Evolutionary conservation across 2,797 vertebrate genomes (phyloP), one percentile per base, ranked within the genome.

Genomic region (Falco biarmicus): DNA sequence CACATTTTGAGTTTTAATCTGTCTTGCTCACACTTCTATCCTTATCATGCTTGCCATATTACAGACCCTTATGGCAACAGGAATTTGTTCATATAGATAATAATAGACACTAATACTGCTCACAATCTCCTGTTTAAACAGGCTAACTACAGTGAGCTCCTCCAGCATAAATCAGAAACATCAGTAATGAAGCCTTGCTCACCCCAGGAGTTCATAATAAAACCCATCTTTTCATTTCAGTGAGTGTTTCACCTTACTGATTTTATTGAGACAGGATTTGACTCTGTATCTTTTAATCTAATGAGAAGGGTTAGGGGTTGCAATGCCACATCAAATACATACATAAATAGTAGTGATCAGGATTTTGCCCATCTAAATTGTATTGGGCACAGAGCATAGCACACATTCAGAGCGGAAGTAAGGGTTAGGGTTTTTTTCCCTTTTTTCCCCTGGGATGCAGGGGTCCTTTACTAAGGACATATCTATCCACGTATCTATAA

Each of bases 401-500:
- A 34, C 25, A 16, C 34, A 6, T 2, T 21, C 47, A 87, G 9
- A 51, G 53, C 2, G 3, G 37, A 57, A 11, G 20, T 0, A 25
- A 21, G 48, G 26, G 17, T 18, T 4, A 32, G 26, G 7, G 10
- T 11, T 41, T 66, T 32, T 31, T 39, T 37, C 14, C 39, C 39
- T 41, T 41, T 75, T 37, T 69, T n/a, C 28, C 17, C 7, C n/a
- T 56, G 48, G 28, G 48, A 50, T 56, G 32, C 18, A 59, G 26
- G 17, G 10, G 4, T 86, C 25, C 32, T 90, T 93, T 43, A 43
- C 41, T 61, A 45, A 60, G 59, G 29, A 65, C 7, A 41, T 15
- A 43, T 9, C 34, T 20, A 15, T 15, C 18, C 8, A 9, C 29
- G 0, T 8, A 15, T 21, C 12, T 13, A 6, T 43, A 2, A 17